phyloP scores from a whole-genome alignment of 2,113 vertebrate genomes.

The human region GRCh38 chr2:142690501-142691000 shows the following conservation, averaged over 20 bases:
- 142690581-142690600: background rate
- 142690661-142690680: background rate
- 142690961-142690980: background rate
- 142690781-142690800: background rate
- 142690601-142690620: background rate
- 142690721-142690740: background rate
- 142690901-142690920: background rate
- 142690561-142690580: background rate
- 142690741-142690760: background rate
- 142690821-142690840: background rate
- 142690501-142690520: background rate
- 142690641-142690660: background rate
- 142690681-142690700: background rate
- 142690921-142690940: background rate
- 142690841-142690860: background rate
- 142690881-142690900: background rate
- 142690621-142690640: background rate
- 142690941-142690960: background rate
- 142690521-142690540: background rate
- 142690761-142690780: background rate
- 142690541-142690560: background rate
- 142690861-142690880: background rate
- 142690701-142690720: background rate
- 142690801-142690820: background rate
- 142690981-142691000: background rate